These are phyloP conservation scores for Steinernema hermaphroditum DNA, from an alignment of 2,888 invertebrate genomes.

Conservation along the genomic window DNA sequence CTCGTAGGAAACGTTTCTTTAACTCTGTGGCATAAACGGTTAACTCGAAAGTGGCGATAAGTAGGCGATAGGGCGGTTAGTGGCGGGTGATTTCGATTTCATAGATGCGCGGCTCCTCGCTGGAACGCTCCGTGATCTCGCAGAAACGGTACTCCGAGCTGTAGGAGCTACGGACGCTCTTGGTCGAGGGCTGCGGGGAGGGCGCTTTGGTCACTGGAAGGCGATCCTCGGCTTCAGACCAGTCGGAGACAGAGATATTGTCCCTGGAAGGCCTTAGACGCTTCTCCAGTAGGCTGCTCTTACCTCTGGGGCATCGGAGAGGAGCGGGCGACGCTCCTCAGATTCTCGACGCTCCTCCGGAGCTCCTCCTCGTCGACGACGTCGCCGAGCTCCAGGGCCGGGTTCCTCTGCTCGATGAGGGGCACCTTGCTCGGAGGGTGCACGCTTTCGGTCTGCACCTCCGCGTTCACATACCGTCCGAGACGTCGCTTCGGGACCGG, in stretches of 20 bases:
- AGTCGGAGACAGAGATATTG: not conserved
- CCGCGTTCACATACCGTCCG: not conserved
- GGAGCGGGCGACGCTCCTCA: not conserved
- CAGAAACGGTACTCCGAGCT: conserved; percentile 12
- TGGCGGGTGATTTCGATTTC: not conserved
- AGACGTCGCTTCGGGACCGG: conserved; percentile 1
- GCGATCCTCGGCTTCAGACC: not conserved
- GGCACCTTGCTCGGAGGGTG: not conserved
- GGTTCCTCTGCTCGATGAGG: not conserved
- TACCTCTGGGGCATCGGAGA: not conserved
- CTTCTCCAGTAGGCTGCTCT: no score
- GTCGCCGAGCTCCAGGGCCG: not conserved
- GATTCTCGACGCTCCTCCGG: not conserved
- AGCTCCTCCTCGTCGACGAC: conserved; percentile 3
- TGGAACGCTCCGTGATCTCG: conserved; percentile 11
- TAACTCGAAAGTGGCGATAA: not conserved
- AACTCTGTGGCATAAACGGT: conserved; percentile 6
- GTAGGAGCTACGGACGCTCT: conserved; percentile 17
- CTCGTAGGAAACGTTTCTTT: not conserved
- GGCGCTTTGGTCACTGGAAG: not conserved
- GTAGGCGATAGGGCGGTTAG: not conserved
- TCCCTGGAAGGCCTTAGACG: not conserved
- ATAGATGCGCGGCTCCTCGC: not conserved
- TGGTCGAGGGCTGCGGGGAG: not conserved
- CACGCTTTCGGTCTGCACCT: conserved; percentile 11